phyloP scores from a whole-genome alignment of 64 coral and sea anemone genomes.

The Dendronephthya gigantea region DNA sequence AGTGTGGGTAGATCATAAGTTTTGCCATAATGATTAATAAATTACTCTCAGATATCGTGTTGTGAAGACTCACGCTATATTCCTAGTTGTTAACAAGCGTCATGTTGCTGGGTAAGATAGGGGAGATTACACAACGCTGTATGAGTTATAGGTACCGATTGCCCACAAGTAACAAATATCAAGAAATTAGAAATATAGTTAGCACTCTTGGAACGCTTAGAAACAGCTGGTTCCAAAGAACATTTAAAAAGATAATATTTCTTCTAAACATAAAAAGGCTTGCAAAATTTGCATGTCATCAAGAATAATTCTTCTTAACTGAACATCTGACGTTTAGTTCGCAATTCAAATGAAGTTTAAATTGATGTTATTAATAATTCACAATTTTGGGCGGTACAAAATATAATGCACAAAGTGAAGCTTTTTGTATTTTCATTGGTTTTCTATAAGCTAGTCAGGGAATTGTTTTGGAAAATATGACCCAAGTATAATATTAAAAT shows the following conservation, averaged over 20 bases:
- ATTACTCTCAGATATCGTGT: neutral
- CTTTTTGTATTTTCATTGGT: constrained; percentile 9
- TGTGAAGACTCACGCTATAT: neutral
- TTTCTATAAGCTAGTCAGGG: constrained; percentile 3
- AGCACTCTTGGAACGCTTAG: neutral
- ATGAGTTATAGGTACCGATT: too few species aligned
- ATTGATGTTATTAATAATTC: constrained; percentile 4
- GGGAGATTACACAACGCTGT: too few species aligned
- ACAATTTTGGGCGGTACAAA: neutral
- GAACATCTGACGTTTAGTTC: neutral
- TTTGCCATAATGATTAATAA: neutral
- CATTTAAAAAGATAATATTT: neutral
- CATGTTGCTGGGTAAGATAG: neutral
- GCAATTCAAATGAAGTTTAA: constrained; percentile 15
- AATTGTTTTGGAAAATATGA: neutral
- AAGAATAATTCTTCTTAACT: neutral
- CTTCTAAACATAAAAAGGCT: too few species aligned
- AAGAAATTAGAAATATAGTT: too few species aligned
- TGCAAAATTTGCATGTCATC: neutral
- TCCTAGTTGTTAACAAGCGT: neutral
- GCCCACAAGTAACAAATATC: too few species aligned
- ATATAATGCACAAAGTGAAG: neutral
- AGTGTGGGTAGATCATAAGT: neutral
- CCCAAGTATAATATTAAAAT: neutral
- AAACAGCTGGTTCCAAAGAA: neutral